phyloP scores from a whole-genome alignment of 2,797 vertebrate genomes.

The Coccyzus lansbergi region DNA sequence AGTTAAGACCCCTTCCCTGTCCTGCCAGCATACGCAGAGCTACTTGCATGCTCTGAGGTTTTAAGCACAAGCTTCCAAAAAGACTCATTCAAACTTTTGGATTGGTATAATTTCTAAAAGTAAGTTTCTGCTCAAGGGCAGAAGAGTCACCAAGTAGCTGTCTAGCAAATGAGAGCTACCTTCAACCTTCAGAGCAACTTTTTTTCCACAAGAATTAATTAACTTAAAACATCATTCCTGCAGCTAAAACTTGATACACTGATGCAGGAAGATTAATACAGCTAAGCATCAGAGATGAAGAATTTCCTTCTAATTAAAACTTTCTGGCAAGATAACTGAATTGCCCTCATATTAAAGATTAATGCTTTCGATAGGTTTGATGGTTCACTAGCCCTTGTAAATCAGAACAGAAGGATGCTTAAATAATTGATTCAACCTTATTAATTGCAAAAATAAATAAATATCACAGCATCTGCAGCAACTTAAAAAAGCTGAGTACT shows the following conservation, averaged over 20 bases:
- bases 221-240: constrained; percentile 29
- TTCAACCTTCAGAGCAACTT: background rate
- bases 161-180: background rate
- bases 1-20: accelerated
- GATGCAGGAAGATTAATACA: constrained; percentile 43
- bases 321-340: constrained; percentile 70
- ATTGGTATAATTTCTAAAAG: background rate
- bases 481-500: background rate
- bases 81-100: background rate
- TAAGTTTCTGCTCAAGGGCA: background rate
- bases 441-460: constrained; percentile 63
- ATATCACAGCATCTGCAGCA: background rate
- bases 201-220: constrained; percentile 16
- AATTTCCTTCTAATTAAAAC: constrained; percentile 72
- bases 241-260: constrained; percentile 37
- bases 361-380: constrained; percentile 71
- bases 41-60: background rate
- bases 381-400: constrained; percentile 58
- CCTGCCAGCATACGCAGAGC: background rate
- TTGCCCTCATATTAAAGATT: constrained; percentile 67
- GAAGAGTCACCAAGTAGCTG: background rate
- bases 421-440: constrained; percentile 59
- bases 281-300: constrained; percentile 28
- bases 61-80: background rate
- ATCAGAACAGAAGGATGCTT: constrained; percentile 57